Evolutionary conservation across 2,888 invertebrate genomes (phyloP).

Genomic region (Epirrhoe alternata): DNA sequence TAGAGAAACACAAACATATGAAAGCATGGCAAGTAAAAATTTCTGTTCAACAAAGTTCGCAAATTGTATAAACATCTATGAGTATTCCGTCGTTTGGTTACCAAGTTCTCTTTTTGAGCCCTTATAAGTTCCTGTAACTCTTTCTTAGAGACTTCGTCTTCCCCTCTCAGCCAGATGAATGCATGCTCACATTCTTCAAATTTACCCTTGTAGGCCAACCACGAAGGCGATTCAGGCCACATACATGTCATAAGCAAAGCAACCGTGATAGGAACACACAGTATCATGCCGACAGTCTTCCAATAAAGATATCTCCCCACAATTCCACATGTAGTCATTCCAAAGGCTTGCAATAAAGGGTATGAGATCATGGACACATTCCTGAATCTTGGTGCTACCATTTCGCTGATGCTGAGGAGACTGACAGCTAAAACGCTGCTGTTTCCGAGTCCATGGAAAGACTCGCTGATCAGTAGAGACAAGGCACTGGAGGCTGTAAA

Average conservation of each 20-base stretch:
- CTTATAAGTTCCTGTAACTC: slow-evolving; percentile 41
- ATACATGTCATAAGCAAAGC: slow-evolving; percentile 30
- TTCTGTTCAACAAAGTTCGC: slow-evolving; percentile 20
- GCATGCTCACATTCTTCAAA: slow-evolving; percentile 41
- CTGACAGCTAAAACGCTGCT: slow-evolving; percentile 42
- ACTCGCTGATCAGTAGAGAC: slow-evolving; percentile 43
- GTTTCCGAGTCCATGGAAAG: slow-evolving; percentile 44
- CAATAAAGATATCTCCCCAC: slow-evolving; percentile 44
- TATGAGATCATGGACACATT: slow-evolving; percentile 38
- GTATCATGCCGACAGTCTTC: slow-evolving; percentile 41
- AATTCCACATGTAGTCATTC: slow-evolving; percentile 37
- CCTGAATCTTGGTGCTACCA: slow-evolving; percentile 43
- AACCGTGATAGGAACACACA: slow-evolving; percentile 30
- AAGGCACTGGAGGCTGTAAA: slow-evolving; percentile 27
- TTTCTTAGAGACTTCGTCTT: slow-evolving; percentile 33
- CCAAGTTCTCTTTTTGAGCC: slow-evolving; percentile 32
- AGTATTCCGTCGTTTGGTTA: background rate
- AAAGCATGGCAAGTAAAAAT: slow-evolving; percentile 29
- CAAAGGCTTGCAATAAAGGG: slow-evolving; percentile 36
- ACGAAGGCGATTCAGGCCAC: slow-evolving; percentile 49
- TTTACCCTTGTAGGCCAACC: slow-evolving; percentile 46
- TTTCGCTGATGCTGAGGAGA: slow-evolving; percentile 44
- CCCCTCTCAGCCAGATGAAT: slow-evolving; percentile 42
- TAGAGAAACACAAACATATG: slow-evolving; percentile 29
- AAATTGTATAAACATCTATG: background rate